phyloP scores from a whole-genome alignment of 2,888 invertebrate genomes.

The Melinaea marsaeus region DNA sequence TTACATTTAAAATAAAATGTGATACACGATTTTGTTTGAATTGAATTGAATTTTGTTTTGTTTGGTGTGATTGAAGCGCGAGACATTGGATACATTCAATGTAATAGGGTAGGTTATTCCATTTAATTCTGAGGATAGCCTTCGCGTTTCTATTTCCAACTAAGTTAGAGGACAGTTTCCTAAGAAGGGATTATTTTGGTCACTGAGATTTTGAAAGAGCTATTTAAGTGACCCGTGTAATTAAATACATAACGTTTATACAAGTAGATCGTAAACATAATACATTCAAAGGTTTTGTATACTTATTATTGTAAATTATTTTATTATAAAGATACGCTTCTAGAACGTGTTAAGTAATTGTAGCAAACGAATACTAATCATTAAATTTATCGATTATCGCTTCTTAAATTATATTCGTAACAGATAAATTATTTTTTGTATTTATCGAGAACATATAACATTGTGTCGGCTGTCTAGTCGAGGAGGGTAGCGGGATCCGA shows the following conservation, averaged over 20 bases:
- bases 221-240: conserved; percentile 3
- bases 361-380: no score
- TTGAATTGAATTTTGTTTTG: no score
- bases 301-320: no score
- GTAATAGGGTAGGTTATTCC: conserved; percentile 16
- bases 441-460: no score
- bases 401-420: no score
- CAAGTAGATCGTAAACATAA: background rate
- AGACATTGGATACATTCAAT: conserved; percentile 17
- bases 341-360: no score
- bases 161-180: conserved; percentile 24
- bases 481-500: no score
- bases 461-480: no score
- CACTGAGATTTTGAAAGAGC: conserved; percentile 12
- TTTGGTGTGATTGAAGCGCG: background rate
- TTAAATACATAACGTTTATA: conserved; percentile 2
- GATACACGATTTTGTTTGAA: conserved; percentile 7
- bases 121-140: conserved; percentile 21
- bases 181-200: conserved; percentile 21
- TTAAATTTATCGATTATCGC: no score
- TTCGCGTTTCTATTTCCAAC: conserved; percentile 14
- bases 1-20: conserved; percentile 4
- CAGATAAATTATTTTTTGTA: no score
- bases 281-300: background rate
- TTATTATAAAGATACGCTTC: no score